Conservation (phyloP, 2,888 invertebrate genomes). For the Synergus gifuensis region DNA sequence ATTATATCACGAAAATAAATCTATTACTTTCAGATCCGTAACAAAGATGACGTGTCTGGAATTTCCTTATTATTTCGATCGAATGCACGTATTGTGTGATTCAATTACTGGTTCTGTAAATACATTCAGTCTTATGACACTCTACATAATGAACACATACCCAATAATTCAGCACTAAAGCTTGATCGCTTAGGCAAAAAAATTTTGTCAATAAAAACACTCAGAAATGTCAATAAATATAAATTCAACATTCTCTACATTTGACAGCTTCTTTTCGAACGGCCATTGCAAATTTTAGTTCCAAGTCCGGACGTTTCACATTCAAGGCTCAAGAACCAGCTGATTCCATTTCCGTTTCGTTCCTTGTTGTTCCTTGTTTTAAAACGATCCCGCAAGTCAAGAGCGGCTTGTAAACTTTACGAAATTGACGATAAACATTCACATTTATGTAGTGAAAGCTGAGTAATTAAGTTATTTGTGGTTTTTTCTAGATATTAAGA, state of each 20-base stretch:
- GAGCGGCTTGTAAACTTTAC: not conserved
- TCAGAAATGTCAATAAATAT: slow-evolving; percentile 10
- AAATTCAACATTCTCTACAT: slow-evolving; percentile 29
- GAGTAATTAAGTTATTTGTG: not conserved
- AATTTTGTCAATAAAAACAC: slow-evolving; percentile 10
- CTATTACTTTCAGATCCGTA: not conserved
- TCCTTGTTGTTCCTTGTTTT: slow-evolving; percentile 18
- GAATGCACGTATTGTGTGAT: slow-evolving; percentile 19
- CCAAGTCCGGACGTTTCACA: slow-evolving; percentile 12
- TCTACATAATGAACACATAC: slow-evolving; percentile 27
- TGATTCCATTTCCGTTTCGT: slow-evolving; percentile 32
- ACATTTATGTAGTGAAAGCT: slow-evolving; percentile 2
- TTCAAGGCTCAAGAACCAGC: not conserved
- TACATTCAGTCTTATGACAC: not conserved
- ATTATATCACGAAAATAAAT: slow-evolving; percentile 28
- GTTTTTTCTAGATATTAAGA: not conserved
- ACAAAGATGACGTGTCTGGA: slow-evolving; percentile 34
- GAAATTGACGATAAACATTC: not conserved
- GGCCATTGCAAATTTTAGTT: slow-evolving; percentile 36
- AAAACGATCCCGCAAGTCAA: not conserved
- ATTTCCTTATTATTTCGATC: slow-evolving; percentile 26
- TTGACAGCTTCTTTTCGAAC: slow-evolving; percentile 29
- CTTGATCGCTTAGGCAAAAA: not conserved
- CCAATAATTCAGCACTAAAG: not conserved
- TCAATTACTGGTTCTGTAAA: slow-evolving; percentile 5